Evolutionary conservation across 64 coral and sea anemone genomes (phyloP), one percentile per base, ranked within the genome.

Genomic region (Orbicella faveolata): DNA sequence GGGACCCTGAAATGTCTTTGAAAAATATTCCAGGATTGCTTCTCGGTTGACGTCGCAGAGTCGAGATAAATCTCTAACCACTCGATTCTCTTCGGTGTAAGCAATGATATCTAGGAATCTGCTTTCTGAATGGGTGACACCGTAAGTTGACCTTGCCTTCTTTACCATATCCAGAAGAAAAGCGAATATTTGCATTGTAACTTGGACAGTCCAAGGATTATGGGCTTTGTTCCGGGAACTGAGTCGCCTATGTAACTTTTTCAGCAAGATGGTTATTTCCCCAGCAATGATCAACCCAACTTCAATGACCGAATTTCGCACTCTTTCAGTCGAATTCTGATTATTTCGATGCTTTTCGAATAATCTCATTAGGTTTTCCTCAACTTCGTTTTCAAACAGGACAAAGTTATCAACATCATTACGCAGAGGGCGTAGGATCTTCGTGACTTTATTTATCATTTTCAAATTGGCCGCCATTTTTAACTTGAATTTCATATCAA

Each of bases 51-150:
- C 18, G 12, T 91, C 17, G 21, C 16, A 85, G 6, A 91, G 5
- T 34, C 36, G 3, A 52, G 36, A 25, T 63, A 91, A 77, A 91
- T 91, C 89, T 30, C 80, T 52, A 81, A 91, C 18, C 65, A 78
- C 81, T 77, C 90, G 39, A 64, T 76, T 77, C 75, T 91, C 81
- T 4, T 73, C 14, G 36, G 80, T 76, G 34, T 91, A 91, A 15
- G 20, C 36, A 67, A 91, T 91, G 0, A 35, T 91, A 19, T 91
- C 53, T 0, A 17, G 14, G 21, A 19, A 21, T 21, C 17, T 68
- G 34, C 73, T 74, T 16, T 48, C 63, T 12, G 61, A 39, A 44
- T 61, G 36, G 6, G 74, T 63, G 1, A 91, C 90, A 26, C 81
- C 90, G 9, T 67, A 91, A 8, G 26, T 30, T 16, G 81, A 91